These are phyloP conservation scores for Cliona cf. orientalis DNA, from an alignment of 37 sponge, comb jelly and placozoan species.

Conservation along the genomic window DNA sequence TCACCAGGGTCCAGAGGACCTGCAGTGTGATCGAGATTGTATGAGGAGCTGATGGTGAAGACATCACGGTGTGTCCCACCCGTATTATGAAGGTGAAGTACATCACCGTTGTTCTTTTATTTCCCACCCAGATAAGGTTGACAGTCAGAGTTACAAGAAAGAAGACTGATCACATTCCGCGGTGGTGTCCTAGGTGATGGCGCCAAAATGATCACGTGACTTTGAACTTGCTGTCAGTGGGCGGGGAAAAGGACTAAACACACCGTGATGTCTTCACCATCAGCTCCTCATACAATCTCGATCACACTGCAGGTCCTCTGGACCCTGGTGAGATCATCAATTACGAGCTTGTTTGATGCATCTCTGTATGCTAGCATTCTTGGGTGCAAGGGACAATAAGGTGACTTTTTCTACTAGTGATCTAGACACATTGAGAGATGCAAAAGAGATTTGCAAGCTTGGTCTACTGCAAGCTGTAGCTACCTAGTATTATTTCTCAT, in stretches of 20 bases:
- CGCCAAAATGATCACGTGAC: constrained; percentile 2
- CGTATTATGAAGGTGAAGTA: too few relatives aligned
- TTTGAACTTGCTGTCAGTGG: constrained; percentile 20
- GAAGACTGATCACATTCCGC: constrained; percentile 8
- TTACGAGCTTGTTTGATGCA: too few relatives aligned
- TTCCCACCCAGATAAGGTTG: too few relatives aligned
- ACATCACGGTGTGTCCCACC: background rate
- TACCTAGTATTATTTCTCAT: too few relatives aligned
- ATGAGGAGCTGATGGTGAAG: background rate
- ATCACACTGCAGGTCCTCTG: constrained; percentile 9
- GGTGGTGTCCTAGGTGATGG: constrained; percentile 8
- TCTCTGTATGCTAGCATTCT: too few relatives aligned
- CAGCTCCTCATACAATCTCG: constrained; percentile 10
- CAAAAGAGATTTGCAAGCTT: too few relatives aligned
- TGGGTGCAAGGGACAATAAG: too few relatives aligned
- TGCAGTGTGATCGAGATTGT: constrained; percentile 5
- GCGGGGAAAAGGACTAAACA: constrained; percentile 2
- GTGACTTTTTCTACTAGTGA: too few relatives aligned
- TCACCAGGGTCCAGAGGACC: constrained; percentile 2
- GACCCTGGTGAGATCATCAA: constrained; percentile 24
- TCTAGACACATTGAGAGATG: too few relatives aligned
- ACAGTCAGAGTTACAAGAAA: too few relatives aligned
- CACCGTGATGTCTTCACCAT: constrained; percentile 14
- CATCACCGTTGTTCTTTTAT: too few relatives aligned
- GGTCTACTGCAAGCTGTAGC: too few relatives aligned